Conservation (phyloP, 2,888 invertebrate genomes). For the Sphinx pinastri region DNA sequence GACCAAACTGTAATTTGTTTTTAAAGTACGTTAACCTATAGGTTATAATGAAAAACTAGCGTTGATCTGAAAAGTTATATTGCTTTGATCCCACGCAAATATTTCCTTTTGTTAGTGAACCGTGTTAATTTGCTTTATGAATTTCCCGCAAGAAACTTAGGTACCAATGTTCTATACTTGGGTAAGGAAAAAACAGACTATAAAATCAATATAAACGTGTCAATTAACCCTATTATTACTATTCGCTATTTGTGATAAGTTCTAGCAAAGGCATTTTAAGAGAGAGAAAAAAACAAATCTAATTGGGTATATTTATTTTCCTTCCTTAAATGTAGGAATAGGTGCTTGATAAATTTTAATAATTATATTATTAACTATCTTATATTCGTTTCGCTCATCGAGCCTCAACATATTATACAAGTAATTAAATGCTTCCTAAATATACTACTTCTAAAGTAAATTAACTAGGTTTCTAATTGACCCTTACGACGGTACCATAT, state of each 20-base stretch:
- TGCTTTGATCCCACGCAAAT: constrained; percentile 26
- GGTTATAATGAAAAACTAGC: constrained; percentile 40
- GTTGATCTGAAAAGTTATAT: constrained; percentile 48
- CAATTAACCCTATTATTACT: too few species aligned
- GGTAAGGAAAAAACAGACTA: too few species aligned
- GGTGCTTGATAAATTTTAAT: neutral
- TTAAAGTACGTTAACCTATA: neutral
- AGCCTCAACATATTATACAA: neutral
- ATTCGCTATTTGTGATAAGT: too few species aligned
- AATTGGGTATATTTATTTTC: too few species aligned
- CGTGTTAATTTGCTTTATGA: constrained; percentile 25
- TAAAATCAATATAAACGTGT: too few species aligned
- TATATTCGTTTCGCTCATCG: neutral
- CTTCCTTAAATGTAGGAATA: too few species aligned
- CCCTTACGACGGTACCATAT: constrained; percentile 7
- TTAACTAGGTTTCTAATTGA: neutral
- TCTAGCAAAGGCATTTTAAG: too few species aligned
- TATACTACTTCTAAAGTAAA: neutral
- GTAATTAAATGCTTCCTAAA: neutral
- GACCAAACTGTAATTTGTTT: neutral
- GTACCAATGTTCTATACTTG: too few species aligned
- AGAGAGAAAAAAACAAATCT: too few species aligned
- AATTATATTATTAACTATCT: too few species aligned
- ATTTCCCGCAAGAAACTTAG: constrained; percentile 14
- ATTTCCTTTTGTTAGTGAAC: constrained; percentile 22